Conservation (phyloP, 2,113 vertebrate species). For the Sarotherodon lohbergeri region DNA sequence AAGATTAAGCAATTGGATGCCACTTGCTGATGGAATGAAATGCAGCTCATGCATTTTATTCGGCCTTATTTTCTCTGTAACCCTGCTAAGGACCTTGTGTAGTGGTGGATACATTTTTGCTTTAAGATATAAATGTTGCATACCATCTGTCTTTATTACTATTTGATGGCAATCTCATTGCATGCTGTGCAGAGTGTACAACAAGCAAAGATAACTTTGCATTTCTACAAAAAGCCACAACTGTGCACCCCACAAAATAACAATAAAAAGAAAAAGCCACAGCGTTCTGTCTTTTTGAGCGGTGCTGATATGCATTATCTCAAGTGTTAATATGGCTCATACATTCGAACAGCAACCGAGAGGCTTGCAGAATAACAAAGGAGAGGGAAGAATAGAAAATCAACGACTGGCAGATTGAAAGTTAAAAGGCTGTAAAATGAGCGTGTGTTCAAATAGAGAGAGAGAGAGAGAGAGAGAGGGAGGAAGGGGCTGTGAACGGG, state of each 20-base stretch:
- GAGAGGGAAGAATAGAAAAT: constrained; percentile 45
- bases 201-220: neutral
- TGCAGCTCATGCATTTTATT: neutral
- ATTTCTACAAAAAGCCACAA: neutral
- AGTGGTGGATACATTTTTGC: neutral
- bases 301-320: constrained; percentile 26
- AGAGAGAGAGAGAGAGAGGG: neutral
- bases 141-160: neutral
- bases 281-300: neutral
- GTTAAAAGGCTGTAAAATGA: constrained; percentile 72
- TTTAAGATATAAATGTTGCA: neutral
- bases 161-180: neutral
- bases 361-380: constrained; percentile 23
- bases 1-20: neutral
- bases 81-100: neutral
- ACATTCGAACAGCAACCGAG: neutral
- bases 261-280: neutral
- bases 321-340: constrained; percentile 14
- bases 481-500: constrained; percentile 11
- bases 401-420: constrained; percentile 57
- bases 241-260: neutral
- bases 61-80: neutral
- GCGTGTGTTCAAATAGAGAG: constrained; percentile 52
- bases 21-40: neutral
- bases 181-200: neutral